A percentile compares a stretch with the other conserved stretches of the same genome.
Evolutionary conservation across 2,797 vertebrate species (phyloP).

Genomic region (Pipistrellus nathusii): DNA sequence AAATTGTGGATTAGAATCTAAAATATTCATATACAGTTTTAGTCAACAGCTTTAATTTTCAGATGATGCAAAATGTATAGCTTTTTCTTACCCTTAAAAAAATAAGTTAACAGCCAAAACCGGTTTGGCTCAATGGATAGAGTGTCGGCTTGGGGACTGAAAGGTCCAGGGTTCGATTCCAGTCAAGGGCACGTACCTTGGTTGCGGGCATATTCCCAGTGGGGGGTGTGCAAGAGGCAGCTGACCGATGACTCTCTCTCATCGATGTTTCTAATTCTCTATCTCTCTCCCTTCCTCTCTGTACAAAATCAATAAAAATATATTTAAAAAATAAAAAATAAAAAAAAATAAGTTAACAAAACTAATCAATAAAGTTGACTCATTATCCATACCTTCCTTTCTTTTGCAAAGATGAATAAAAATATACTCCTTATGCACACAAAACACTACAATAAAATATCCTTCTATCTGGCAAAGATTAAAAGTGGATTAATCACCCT

Average conservation of each 20-base stretch:
- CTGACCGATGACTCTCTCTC: no score
- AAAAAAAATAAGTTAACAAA: slow-evolving; percentile 3
- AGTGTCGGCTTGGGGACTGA: no score
- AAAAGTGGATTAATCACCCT: not conserved
- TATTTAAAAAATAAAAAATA: no score
- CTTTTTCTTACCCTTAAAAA: not conserved
- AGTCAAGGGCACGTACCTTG: no score
- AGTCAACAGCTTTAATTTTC: slow-evolving; percentile 22
- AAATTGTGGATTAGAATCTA: not conserved
- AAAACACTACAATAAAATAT: not conserved
- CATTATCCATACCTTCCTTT: not conserved
- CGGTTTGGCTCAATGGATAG: no score
- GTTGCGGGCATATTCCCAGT: no score
- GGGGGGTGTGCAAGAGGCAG: no score
- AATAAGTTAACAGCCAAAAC: not conserved
- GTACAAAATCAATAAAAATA: no score
- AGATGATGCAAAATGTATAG: not conserved
- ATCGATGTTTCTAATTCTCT: no score
- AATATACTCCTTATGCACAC: not conserved
- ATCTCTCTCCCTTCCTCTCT: no score
- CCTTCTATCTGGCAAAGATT: not conserved
- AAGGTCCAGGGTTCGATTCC: no score
- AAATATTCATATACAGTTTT: slow-evolving; percentile 3
- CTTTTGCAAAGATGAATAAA: slow-evolving; percentile 5
- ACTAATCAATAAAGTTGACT: not conserved